A percentile compares a stretch with the other conserved stretches of the same genome.
Conservation (phyloP, 2,113 vertebrate species). For the Tachycineta bicolor region DNA sequence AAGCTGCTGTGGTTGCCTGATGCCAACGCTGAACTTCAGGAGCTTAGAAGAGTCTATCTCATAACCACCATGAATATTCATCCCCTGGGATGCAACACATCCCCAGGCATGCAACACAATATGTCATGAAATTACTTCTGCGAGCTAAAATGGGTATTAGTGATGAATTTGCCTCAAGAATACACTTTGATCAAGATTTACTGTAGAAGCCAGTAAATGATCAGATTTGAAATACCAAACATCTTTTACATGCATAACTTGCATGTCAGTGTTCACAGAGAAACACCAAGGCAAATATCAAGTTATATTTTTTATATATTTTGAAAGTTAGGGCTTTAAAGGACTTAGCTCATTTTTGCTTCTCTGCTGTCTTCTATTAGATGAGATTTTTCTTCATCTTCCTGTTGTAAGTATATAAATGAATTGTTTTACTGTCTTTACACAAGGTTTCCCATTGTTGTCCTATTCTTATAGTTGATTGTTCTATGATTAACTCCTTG, state of each 20-base stretch:
- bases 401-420: not conserved
- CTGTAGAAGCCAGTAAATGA: not conserved
- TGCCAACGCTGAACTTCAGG: not conserved
- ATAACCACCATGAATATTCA: constrained; percentile 25
- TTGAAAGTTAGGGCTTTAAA: not conserved
- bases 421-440: not conserved
- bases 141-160: not conserved
- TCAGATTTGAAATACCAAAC: not conserved
- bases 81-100: not conserved
- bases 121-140: constrained; percentile 2
- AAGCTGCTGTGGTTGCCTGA: not conserved
- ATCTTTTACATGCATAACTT: not conserved
- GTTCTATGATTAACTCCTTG: not conserved
- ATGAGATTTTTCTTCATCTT: not conserved
- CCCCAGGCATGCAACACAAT: not conserved
- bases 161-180: not conserved
- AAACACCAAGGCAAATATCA: not conserved
- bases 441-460: not conserved
- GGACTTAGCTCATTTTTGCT: not conserved
- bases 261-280: not conserved
- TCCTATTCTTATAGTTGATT: not conserved
- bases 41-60: not conserved
- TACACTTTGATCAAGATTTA: not conserved
- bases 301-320: not conserved
- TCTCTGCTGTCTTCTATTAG: not conserved